Evolutionary conservation across 1,140 invertebrate genomes (phyloP).

Genomic region (Oncopodura yosiiana): DNA sequence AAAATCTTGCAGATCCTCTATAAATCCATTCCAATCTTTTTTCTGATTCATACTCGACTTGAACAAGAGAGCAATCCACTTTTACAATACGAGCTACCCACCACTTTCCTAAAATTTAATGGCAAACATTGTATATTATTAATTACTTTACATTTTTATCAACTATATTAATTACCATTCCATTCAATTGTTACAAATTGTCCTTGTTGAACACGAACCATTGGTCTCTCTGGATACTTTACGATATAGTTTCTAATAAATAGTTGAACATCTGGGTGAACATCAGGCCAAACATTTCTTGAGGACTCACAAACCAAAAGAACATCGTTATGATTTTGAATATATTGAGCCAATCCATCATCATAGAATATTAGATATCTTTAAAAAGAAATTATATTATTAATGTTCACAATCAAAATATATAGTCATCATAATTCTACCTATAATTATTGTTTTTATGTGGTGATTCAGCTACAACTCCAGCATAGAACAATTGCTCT

Average conservation of each 20-base stretch:
- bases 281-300: conserved; percentile 74
- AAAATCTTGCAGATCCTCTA: conserved; percentile 73
- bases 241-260: conserved; percentile 78
- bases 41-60: conserved; percentile 69
- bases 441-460: conserved; percentile 64
- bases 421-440: too few relatives aligned
- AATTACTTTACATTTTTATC: too few relatives aligned
- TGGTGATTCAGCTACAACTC: conserved; percentile 77
- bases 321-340: conserved; percentile 56
- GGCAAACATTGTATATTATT: too few relatives aligned
- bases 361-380: too few relatives aligned
- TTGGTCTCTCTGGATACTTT: conserved; percentile 78
- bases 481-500: conserved; percentile 84
- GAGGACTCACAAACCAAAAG: conserved; percentile 62
- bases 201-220: conserved; percentile 71
- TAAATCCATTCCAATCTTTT: conserved; percentile 85
- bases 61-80: conserved; percentile 79
- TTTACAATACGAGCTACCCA: conserved; percentile 63
- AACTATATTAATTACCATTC: too few relatives aligned
- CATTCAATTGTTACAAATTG: conserved; percentile 78
- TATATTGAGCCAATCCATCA: conserved; percentile 86
- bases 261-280: conserved; percentile 63
- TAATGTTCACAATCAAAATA: too few relatives aligned
- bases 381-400: too few relatives aligned
- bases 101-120: too few relatives aligned